Evolutionary conservation across 2,113 vertebrate genomes (phyloP).

Genomic region (Nycticryphes semicollaris): DNA sequence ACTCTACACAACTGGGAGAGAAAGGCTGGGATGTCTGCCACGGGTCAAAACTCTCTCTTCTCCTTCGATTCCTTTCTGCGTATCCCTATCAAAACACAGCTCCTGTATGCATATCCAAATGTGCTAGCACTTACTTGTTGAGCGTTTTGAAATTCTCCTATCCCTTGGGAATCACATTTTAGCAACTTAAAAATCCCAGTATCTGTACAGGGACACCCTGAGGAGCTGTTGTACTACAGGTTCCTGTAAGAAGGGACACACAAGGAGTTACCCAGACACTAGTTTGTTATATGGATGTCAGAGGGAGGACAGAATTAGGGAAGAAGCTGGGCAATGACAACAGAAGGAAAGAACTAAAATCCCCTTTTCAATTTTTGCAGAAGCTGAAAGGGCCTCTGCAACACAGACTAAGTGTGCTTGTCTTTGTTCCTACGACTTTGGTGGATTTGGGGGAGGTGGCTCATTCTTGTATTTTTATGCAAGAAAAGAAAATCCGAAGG

Average conservation of each 20-base stretch:
- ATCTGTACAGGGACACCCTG: background rate
- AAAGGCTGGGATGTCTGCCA: background rate
- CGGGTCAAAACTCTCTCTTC: background rate
- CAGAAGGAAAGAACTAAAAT: background rate
- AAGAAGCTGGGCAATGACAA: background rate
- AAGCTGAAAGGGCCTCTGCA: background rate
- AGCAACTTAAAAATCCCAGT: background rate
- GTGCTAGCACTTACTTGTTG: too few relatives aligned
- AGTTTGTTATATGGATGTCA: background rate
- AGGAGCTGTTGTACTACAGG: background rate
- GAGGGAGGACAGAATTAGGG: background rate
- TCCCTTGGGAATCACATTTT: background rate
- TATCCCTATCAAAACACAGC: background rate
- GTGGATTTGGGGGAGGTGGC: background rate
- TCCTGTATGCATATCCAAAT: accelerated
- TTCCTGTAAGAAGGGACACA: background rate
- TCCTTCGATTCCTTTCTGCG: background rate
- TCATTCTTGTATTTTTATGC: background rate
- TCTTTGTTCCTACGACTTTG: background rate
- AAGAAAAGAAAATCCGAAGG: background rate
- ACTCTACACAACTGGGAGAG: background rate
- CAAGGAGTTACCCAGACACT: background rate
- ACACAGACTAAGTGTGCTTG: background rate
- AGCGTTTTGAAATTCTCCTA: background rate
- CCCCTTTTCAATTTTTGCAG: background rate